Base-by-base conservation (phyloP, 2,797 vertebrate species). In the Podarcis lilfordi region DNA sequence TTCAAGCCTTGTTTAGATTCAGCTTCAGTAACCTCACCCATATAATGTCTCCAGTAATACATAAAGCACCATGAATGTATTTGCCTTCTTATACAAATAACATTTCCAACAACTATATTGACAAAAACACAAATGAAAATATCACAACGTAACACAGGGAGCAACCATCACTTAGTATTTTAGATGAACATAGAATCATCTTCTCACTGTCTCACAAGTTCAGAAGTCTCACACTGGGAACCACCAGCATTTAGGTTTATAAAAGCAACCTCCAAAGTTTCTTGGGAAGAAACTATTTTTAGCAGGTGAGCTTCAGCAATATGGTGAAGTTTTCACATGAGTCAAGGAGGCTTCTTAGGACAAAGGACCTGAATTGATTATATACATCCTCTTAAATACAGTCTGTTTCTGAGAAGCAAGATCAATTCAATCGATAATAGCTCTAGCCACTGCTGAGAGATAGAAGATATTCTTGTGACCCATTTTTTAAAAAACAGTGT, bases 351-450 rank as follows among this genome's bases (percentile, higher is more conserved):
- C 32, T 50, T 64, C 29, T 77, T 50, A 74, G 29, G 40, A 25
- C 19, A 68, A 83, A 87, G 35, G 25, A n/a, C 43, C 37, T 55
- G 77, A 84, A 84, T n/a, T 87, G 89, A 84, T 80, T 59, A 75
- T 43, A 59, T 68, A 68, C 25, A 75, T 84, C 40, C 74, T 80
- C 32, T 90, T 87, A 87, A 90, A 75, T 74, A 84, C 68, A 86
- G 32, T 27, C 82, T 84, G 78, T 32, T 29, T 40, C 76, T 68
- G 69, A 87, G 50, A 83, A 66, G n/a, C 23, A 72, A 79, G 80
- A 84, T 80, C 59, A 79, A 9, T 80, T 55, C 27, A 87, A 80
- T 84, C 81, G 66, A 75, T 87, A 84, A 87, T 40, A 77, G 25
- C 75, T 80, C 82, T 84, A 80, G 40, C 59, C 11, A 87, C 75